Evolutionary conservation across 2,113 vertebrate species (phyloP), one percentile per base, ranked within the genome.

Genomic region (Hiodon tergisus): DNA sequence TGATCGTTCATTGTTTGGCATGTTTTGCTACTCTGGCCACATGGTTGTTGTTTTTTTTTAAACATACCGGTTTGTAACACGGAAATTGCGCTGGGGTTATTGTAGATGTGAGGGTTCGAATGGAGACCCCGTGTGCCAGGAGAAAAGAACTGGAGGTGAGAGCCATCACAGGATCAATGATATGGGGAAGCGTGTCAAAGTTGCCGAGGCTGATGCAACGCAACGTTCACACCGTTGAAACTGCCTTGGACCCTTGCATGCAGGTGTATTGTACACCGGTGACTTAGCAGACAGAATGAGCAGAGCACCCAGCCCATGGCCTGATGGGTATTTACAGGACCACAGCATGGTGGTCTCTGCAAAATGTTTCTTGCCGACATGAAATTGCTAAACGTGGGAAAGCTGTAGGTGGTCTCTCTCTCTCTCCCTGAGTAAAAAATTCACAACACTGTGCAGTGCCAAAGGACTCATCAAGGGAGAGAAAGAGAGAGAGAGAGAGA

Each of bases 361-460:
- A n/a, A 10, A 46, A 66, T 4, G 7, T 66, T 8, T 1, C 6
- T 8, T 11, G 46, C 48, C 9, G 46, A 9, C 3, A 13, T 48
- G 10, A 46, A 66, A 46, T 47, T 47, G 7, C 31, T 66, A 47
- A 47, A 66, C 46, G 5, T 10, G 63, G 31, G 31, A 66, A 66
- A 48, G 63, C 63, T 11, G 63, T 66, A 17, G 63, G 63, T 66
- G 63, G 63, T 66, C 63, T 46, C 4, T 46, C 61, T 9, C n/a
- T n/a, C n/a, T 47, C 62, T 65, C 63, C 48, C 31, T 47, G 17
- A 47, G 16, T 63, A 31, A 47, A 48, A 48, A 66, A 48, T 66
- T 66, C 63, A 65, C 62, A 65, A 65, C 62, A 65, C 9, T 31
- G 31, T 65, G 3, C 62, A 46, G 63, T 66, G 63, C 63, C 63